A percentile compares a stretch with the other conserved stretches of the same genome.
phyloP scores from a whole-genome alignment of 2,888 invertebrate species.

The Trichogramma evanescens region DNA sequence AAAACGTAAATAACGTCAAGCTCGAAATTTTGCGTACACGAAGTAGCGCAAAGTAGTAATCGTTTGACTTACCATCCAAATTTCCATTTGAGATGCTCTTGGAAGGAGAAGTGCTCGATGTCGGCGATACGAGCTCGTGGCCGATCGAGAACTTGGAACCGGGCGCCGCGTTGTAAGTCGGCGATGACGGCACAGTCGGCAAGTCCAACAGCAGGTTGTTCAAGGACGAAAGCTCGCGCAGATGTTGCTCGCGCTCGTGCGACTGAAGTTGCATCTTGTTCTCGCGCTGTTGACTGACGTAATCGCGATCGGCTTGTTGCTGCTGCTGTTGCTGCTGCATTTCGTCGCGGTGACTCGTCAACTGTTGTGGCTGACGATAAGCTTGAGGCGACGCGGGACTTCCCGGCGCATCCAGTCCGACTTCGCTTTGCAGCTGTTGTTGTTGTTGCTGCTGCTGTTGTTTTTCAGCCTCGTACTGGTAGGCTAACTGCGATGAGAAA shows the following conservation, averaged over 20 bases:
- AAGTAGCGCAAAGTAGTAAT: too few relatives aligned
- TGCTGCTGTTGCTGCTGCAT: slow-evolving; percentile 14
- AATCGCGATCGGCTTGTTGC: slow-evolving; percentile 11
- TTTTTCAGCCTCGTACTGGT: slow-evolving; percentile 16
- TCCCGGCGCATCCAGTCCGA: too few relatives aligned
- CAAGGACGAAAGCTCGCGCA: slow-evolving; percentile 37
- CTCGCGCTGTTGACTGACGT: slow-evolving; percentile 12
- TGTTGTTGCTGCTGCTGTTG: not conserved
- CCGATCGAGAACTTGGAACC: not conserved
- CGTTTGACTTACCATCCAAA: too few relatives aligned
- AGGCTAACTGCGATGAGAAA: slow-evolving; percentile 10
- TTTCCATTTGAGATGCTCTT: too few relatives aligned
- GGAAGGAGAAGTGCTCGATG: not conserved
- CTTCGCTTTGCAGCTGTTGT: not conserved
- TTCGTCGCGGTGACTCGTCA: slow-evolving; percentile 15
- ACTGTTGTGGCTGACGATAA: slow-evolving; percentile 10
- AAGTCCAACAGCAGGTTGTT: slow-evolving; percentile 36
- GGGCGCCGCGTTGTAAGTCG: not conserved
- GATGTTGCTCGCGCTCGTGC: slow-evolving; percentile 26
- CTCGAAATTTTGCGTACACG: too few relatives aligned
- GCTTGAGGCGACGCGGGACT: not conserved
- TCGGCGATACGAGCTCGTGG: slow-evolving; percentile 10
- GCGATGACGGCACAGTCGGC: slow-evolving; percentile 25
- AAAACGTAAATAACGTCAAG: too few relatives aligned
- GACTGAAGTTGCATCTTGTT: slow-evolving; percentile 19